A percentile compares a stretch with the other conserved stretches of the same genome.
Evolutionary conservation across 2,797 vertebrate genomes (phyloP).

Genomic region (Labeo calbasu): DNA sequence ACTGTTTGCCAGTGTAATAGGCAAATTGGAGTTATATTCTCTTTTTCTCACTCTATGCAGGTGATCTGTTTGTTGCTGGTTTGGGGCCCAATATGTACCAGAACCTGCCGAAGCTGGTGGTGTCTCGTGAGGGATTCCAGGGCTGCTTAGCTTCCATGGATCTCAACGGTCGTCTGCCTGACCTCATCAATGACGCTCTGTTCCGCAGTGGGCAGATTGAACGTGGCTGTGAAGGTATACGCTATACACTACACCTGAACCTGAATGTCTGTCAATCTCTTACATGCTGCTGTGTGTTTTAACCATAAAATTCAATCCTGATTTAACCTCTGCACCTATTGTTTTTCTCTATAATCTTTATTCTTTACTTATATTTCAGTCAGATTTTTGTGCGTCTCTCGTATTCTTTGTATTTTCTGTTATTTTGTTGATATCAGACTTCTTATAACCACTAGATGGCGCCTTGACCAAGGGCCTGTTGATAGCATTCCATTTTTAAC

Average conservation of each 20-base stretch:
- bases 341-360: background rate
- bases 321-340: background rate
- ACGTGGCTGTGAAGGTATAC: constrained; percentile 94
- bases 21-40: background rate
- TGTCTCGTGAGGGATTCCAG: constrained; percentile 95
- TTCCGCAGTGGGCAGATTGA: constrained; percentile 96
- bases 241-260: background rate
- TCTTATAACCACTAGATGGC: constrained; percentile 52
- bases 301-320: background rate
- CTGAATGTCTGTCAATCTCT: background rate
- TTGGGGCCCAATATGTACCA: constrained; percentile 94
- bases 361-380: background rate
- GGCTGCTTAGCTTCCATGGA: constrained; percentile 96
- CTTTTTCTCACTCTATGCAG: constrained; percentile 66
- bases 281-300: background rate
- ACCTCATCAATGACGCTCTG: constrained; percentile 93
- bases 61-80: constrained; percentile 94
- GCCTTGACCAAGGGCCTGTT: background rate
- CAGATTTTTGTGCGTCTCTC: background rate
- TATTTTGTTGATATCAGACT: background rate
- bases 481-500: background rate
- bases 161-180: constrained; percentile 94
- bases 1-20: background rate
- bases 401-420: background rate
- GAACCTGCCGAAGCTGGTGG: constrained; percentile 94